phyloP scores from a whole-genome alignment of 2,113 vertebrate species.

The Pogona vitticeps region DNA sequence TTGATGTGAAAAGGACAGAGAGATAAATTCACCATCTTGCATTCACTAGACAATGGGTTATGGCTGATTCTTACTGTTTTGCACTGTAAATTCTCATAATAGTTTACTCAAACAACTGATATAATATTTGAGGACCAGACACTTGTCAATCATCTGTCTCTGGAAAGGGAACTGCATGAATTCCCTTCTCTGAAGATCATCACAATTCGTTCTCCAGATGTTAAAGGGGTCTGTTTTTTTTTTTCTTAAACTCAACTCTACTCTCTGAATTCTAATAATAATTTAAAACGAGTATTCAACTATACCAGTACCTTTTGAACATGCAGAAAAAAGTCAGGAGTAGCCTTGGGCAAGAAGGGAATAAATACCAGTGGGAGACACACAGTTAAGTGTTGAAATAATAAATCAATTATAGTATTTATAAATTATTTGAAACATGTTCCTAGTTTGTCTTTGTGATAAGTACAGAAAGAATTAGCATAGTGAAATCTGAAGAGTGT shows the following conservation, averaged over 20 bases:
- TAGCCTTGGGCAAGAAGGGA: slow-evolving; percentile 23
- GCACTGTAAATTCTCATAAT: neutral
- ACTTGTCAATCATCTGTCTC: too few relatives aligned
- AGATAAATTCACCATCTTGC: neutral
- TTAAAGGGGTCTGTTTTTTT: too few relatives aligned
- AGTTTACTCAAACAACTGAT: neutral
- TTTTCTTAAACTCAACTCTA: too few relatives aligned
- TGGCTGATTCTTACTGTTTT: neutral
- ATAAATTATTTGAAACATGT: slow-evolving; percentile 46
- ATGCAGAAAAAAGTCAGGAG: slow-evolving; percentile 14
- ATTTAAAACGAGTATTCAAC: too few relatives aligned
- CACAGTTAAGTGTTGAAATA: slow-evolving; percentile 44
- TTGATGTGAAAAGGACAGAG: neutral
- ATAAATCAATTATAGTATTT: slow-evolving; percentile 39
- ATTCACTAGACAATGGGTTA: neutral
- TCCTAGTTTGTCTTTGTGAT: slow-evolving; percentile 34
- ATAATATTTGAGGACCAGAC: too few relatives aligned
- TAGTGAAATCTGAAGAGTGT: slow-evolving; percentile 42
- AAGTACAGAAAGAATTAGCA: slow-evolving; percentile 34
- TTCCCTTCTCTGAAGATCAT: neutral
- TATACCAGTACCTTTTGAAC: neutral
- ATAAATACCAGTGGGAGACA: slow-evolving; percentile 2
- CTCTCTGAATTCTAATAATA: too few relatives aligned
- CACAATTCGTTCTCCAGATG: too few relatives aligned
- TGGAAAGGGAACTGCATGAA: neutral